Base-by-base conservation (phyloP, 2,888 invertebrate genomes). In the Chouioia cunea region DNA sequence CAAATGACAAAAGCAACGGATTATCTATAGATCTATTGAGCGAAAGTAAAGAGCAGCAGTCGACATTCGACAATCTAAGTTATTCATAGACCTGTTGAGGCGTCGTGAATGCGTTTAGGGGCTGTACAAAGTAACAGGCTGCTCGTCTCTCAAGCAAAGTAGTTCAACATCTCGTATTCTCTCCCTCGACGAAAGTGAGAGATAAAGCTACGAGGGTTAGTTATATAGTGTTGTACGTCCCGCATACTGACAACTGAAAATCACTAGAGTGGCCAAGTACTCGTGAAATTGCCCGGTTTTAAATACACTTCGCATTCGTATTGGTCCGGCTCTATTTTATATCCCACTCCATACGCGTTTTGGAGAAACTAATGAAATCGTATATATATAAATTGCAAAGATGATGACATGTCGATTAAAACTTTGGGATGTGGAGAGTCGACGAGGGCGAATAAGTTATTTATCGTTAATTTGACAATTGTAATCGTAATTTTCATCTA, bases 1-100 rank as follows among this genome's bases (percentile, higher is more conserved):
- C 27, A 27, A 27, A 27, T 27, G 3, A 27, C 27, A 27, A 27
- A 27, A 27, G 27, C 2, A 27, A 27, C 6, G 6, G 27, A 2
- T 27, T 27, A 6, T 27, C 2, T 6, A 6, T 27, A 27, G 46
- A 52, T 64, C 53, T 43, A 60, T 4, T n/a, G 16, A 44, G 14
- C 20, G 4, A 65, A 27, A 27, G 27, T 27, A 27, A 27, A 27
- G 27, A 27, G 2, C 27, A 27, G 27, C 27, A 27, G 2, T 27
- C 27, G 27, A 27, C 36, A 36, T 6, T 1, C 36, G 57, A 75
- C 67, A 75, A 76, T 77, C 76, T 83, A 83, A 84, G 80, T 84
- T 84, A 85, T 85, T 85, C 84, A 85, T 85, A 81, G 81, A 85
- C 84, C 84, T 83, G 85, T 84, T 85, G 84, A 84, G 81, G 84